Base-by-base conservation (phyloP, 2,113 vertebrate genomes). In the Papio anubis region DNA sequence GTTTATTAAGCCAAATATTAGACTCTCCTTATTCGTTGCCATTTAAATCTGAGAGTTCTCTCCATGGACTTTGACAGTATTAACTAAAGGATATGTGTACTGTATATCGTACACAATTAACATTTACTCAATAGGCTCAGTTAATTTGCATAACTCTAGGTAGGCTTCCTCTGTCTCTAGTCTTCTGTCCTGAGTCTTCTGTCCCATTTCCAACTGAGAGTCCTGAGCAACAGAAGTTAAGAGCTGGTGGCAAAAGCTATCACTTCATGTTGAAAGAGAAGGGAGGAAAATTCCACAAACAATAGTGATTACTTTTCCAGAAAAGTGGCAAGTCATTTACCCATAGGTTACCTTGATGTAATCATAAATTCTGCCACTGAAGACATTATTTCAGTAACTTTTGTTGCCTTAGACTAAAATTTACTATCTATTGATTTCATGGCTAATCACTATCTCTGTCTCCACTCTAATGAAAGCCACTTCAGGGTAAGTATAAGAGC, bases 351-450 rank as follows among this genome's bases (percentile, higher is more conserved):
- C 8, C 66, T 88, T 81, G 80, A 64, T 70, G 27, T 92, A 90
- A 48, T 64, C 81, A 96, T 76, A 97, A 97, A 96, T 6, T 52
- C 68, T 82, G 90, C 2, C 64, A 96, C 35, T 88, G 96, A 97
- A n/a, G 72, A 91, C 68, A 93, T n/a, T 40, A 40, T 61, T 86
- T 59, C 6, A 95, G 66, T 45, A 94, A 68, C 75, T 96, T 96
- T 30, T 88, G 50, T 79, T 95, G 55, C 38, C 88, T 95, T 52
- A 17, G 23, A 88, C 25, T 70, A 96, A n/a, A 97, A 57, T 96
- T 91, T 94, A 94, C 75, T 90, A 13, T 85, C 13, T 92, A 75
- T n/a, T 91, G 68, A 93, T 59, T 40, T 93, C 68, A 76, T 84
- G 85, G 8, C 48, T 96, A 93, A 96, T 95, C 72, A 40, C 0